Conservation (phyloP, 2,888 invertebrate species). For the Dichetophora obliterata region DNA sequence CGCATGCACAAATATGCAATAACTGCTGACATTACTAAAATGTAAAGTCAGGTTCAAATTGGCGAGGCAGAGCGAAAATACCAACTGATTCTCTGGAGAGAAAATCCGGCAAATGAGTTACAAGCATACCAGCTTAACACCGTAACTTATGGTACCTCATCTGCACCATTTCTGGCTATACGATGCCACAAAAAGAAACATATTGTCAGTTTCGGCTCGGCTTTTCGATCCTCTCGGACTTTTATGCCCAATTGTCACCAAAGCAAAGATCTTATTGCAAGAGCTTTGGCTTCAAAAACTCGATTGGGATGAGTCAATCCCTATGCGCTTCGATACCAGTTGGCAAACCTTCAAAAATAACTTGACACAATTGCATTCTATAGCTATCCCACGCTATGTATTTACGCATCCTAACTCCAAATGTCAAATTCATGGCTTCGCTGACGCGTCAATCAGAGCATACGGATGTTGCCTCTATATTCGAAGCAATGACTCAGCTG, state of each 20-base stretch:
- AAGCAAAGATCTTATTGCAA: background rate
- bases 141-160: too few relatives aligned
- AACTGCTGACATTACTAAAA: too few relatives aligned
- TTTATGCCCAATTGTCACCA: slow-evolving; percentile 7
- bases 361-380: slow-evolving; percentile 28
- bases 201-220: background rate
- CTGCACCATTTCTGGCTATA: slow-evolving; percentile 38
- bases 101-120: too few relatives aligned
- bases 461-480: slow-evolving; percentile 38
- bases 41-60: too few relatives aligned
- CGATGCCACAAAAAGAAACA: background rate
- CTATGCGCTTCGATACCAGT: slow-evolving; percentile 37
- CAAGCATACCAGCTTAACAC: too few relatives aligned
- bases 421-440: slow-evolving; percentile 34
- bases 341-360: slow-evolving; percentile 32
- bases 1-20: too few relatives aligned
- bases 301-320: slow-evolving; percentile 40
- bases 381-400: too few relatives aligned
- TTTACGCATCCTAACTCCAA: too few relatives aligned
- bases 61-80: too few relatives aligned
- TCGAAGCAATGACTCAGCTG: slow-evolving; percentile 23
- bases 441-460: slow-evolving; percentile 29
- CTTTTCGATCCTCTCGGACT: slow-evolving; percentile 27
- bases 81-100: too few relatives aligned
- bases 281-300: background rate